These are phyloP conservation scores for Acleris sparsana DNA, from an alignment of 2,888 invertebrate genomes.

Conservation along the genomic window DNA sequence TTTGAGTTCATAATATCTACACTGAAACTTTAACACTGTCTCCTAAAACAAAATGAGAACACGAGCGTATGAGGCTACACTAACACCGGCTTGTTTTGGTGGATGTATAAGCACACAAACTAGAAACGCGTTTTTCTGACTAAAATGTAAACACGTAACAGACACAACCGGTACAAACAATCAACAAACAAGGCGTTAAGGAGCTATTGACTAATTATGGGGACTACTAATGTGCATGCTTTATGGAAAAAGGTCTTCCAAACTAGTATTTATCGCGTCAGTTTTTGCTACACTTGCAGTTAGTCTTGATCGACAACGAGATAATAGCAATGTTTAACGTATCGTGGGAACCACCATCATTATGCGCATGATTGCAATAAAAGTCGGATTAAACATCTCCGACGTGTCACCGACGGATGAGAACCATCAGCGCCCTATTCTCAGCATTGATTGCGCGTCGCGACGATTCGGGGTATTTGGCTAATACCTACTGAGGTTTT, in stretches of 20 bases:
- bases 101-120: no score
- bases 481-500: conserved; percentile 4
- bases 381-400: conserved; percentile 24
- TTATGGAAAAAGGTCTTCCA: conserved; percentile 28
- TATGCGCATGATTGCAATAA: conserved; percentile 31
- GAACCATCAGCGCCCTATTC: neutral
- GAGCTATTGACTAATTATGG: conserved; percentile 30
- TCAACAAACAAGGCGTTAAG: conserved; percentile 11
- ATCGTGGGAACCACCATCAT: conserved; percentile 34
- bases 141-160: conserved; percentile 19
- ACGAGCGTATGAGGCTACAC: no score
- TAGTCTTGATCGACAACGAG: conserved; percentile 29
- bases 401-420: neutral
- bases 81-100: no score
- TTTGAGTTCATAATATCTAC: no score
- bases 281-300: conserved; percentile 31
- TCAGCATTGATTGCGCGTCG: conserved; percentile 3
- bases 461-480: conserved; percentile 16
- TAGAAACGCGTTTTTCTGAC: conserved; percentile 1
- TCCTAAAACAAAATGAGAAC: no score
- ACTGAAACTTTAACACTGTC: no score
- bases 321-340: conserved; percentile 30
- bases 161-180: conserved; percentile 17
- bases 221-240: conserved; percentile 16
- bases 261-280: conserved; percentile 32